phyloP scores from a whole-genome alignment of 2,888 invertebrate species.

The Epicampocera succincta region DNA sequence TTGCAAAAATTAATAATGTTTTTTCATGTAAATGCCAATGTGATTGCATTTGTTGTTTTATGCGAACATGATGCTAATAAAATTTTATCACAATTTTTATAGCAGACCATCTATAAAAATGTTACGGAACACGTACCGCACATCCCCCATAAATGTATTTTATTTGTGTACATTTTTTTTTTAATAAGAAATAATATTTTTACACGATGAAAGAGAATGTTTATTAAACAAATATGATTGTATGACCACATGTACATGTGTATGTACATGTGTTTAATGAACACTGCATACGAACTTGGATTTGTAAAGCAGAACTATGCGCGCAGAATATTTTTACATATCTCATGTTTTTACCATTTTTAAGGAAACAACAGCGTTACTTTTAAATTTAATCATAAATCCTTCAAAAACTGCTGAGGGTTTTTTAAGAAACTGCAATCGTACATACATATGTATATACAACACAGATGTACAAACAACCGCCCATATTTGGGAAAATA shows the following conservation, averaged over 20 bases:
- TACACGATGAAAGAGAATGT: slow-evolving; percentile 19
- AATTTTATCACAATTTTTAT: slow-evolving; percentile 62
- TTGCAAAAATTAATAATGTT: slow-evolving; percentile 44
- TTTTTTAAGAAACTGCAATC: no score
- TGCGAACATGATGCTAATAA: slow-evolving; percentile 61
- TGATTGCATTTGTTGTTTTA: slow-evolving; percentile 49
- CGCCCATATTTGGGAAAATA: not conserved
- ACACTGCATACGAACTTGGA: no score
- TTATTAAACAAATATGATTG: not conserved
- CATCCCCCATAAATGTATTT: slow-evolving; percentile 35
- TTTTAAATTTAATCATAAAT: no score
- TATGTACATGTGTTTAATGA: no score
- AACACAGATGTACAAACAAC: not conserved
- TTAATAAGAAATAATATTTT: slow-evolving; percentile 43
- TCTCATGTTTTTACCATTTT: no score
- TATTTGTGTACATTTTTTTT: slow-evolving; percentile 52
- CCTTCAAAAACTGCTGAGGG: no score
- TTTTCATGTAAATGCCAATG: slow-evolving; percentile 60
- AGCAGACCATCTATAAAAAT: slow-evolving; percentile 33
- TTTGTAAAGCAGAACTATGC: no score
- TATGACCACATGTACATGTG: no score
- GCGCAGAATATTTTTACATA: no score
- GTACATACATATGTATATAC: not conserved
- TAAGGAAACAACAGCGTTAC: no score
- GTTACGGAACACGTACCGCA: slow-evolving; percentile 36